These are phyloP conservation scores for Drymonia ruficornis DNA, from an alignment of 2,888 invertebrate genomes.

Conservation along the genomic window DNA sequence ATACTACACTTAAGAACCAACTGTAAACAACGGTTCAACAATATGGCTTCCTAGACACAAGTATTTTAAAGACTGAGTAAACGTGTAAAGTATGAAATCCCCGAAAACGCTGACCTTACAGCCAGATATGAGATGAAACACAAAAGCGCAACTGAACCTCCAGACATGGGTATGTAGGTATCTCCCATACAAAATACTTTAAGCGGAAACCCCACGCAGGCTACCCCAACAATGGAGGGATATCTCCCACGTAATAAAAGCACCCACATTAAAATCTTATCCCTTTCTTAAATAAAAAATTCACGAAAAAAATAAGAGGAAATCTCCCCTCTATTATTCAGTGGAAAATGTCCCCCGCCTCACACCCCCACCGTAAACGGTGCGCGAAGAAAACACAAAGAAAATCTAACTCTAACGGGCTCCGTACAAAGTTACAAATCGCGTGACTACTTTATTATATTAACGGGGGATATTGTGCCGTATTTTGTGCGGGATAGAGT, in stretches of 20 bases:
- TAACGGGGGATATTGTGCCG: slow-evolving; percentile 49
- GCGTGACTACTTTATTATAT: slow-evolving; percentile 44
- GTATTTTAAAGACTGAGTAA: not conserved
- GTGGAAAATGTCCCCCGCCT: slow-evolving; percentile 58
- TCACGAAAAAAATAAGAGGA: slow-evolving; percentile 83
- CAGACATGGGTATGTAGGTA: slow-evolving; percentile 49
- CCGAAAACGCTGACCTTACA: not conserved
- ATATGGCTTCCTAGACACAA: too few relatives aligned
- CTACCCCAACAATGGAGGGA: slow-evolving; percentile 72
- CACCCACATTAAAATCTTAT: slow-evolving; percentile 85
- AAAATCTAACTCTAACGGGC: slow-evolving; percentile 71
- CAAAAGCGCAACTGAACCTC: slow-evolving; percentile 64
- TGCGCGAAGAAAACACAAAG: slow-evolving; percentile 62
- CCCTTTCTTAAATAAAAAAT: slow-evolving; percentile 85
- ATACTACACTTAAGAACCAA: too few relatives aligned
- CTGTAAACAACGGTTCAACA: too few relatives aligned
- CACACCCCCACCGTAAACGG: slow-evolving; percentile 37
- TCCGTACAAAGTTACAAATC: slow-evolving; percentile 72
- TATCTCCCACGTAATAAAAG: slow-evolving; percentile 81
- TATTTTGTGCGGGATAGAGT: slow-evolving; percentile 54
- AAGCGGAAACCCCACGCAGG: slow-evolving; percentile 80
- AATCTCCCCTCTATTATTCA: slow-evolving; percentile 81
- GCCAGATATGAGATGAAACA: slow-evolving; percentile 19
- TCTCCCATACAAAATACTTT: slow-evolving; percentile 78
- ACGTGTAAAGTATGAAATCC: not conserved